phyloP scores from a whole-genome alignment of 2,888 invertebrate species.

The Nemapogon koenigi region DNA sequence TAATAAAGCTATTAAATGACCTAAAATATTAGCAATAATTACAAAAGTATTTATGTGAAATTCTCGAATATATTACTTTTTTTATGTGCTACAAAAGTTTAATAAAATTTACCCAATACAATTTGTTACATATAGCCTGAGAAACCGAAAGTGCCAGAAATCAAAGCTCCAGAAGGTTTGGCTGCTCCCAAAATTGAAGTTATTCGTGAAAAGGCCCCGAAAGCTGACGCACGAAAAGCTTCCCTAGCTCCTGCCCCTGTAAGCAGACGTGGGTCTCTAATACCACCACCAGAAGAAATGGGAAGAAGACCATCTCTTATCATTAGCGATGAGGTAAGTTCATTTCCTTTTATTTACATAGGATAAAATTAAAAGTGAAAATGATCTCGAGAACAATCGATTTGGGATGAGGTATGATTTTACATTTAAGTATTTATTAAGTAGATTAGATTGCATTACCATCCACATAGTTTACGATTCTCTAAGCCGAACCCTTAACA shows the following conservation, averaged over 20 bases:
- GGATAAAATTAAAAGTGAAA: no score
- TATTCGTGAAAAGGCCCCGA: constrained; percentile 78
- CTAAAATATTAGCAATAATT: background rate
- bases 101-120: background rate
- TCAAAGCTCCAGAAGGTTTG: constrained; percentile 68
- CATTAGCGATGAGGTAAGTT: constrained; percentile 89
- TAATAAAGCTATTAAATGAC: no score
- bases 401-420: no score
- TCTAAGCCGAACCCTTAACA: constrained; percentile 63
- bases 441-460: no score
- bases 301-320: constrained; percentile 88
- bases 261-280: constrained; percentile 78
- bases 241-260: constrained; percentile 71
- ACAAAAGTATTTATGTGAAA: background rate
- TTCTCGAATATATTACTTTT: no score
- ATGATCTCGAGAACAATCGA: no score
- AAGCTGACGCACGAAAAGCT: constrained; percentile 72
- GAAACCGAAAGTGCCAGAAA: constrained; percentile 69
- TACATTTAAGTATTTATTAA: constrained; percentile 10
- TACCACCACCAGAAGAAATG: constrained; percentile 88
- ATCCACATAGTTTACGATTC: no score
- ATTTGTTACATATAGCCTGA: constrained; percentile 18
- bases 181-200: constrained; percentile 88
- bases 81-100: no score
- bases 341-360: background rate